Percentiles rank a stretch among this genome's conserved stretches.
Conservation (phyloP, 2,797 vertebrate species). For the Ctenopoma kingsleyae region DNA sequence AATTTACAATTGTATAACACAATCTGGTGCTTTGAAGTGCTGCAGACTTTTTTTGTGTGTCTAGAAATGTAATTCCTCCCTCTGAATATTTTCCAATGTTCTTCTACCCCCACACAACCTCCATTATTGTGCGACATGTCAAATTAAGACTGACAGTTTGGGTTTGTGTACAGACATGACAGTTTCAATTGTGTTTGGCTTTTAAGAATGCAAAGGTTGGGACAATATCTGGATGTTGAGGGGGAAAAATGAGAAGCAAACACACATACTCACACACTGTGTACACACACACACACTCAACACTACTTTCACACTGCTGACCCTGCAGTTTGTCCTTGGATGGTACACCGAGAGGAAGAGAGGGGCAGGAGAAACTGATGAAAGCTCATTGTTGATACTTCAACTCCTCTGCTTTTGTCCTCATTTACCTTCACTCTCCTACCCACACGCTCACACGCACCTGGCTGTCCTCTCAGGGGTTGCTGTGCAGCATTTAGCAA, state of each 20-base stretch:
- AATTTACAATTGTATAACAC: constrained; percentile 49
- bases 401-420: constrained; percentile 10
- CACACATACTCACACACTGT: not conserved
- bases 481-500: not conserved
- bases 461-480: not conserved
- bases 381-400: constrained; percentile 28
- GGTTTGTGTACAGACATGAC: constrained; percentile 15
- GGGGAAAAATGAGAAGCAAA: not conserved
- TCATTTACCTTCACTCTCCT: not conserved
- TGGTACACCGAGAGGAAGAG: not conserved
- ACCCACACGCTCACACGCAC: not conserved
- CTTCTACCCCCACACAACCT: constrained; percentile 29
- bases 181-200: constrained; percentile 6
- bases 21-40: constrained; percentile 47
- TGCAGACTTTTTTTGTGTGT: constrained; percentile 18
- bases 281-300: not conserved
- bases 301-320: constrained; percentile 11
- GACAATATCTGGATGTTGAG: constrained; percentile 22
- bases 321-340: constrained; percentile 28
- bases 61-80: constrained; percentile 48
- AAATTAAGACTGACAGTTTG: constrained; percentile 55
- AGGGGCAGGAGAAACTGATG: not conserved
- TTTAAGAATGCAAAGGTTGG: constrained; percentile 7
- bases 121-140: constrained; percentile 27
- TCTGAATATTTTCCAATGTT: constrained; percentile 44